Percentiles rank a stretch among this genome's conserved stretches.
Evolutionary conservation across 2,888 invertebrate genomes (phyloP).

Genomic region (Pristionchus fissidentatus): DNA sequence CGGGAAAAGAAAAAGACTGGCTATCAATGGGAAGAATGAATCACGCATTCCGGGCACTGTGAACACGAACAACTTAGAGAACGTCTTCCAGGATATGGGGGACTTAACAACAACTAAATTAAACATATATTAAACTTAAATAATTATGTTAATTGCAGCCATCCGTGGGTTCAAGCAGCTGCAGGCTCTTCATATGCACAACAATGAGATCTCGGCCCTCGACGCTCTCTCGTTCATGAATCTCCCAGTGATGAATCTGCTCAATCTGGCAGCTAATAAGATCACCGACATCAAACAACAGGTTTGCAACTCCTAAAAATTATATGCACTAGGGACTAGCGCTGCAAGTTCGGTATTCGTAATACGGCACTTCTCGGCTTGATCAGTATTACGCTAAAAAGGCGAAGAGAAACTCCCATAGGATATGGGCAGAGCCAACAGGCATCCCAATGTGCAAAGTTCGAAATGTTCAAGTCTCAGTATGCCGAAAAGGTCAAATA

Average conservation of each 20-base stretch:
- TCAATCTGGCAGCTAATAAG: slow-evolving; percentile 73
- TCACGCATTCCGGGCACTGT: not conserved
- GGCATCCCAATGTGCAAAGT: too few relatives aligned
- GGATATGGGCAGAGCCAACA: too few relatives aligned
- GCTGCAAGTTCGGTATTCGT: too few relatives aligned
- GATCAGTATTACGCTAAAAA: too few relatives aligned
- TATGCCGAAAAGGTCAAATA: too few relatives aligned
- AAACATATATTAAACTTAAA: not conserved
- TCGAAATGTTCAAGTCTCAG: too few relatives aligned
- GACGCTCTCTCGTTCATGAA: slow-evolving; percentile 74
- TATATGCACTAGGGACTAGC: too few relatives aligned
- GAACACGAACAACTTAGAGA: not conserved
- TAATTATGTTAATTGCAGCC: slow-evolving; percentile 60
- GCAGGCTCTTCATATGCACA: slow-evolving; percentile 73
- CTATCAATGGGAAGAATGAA: slow-evolving; percentile 5
- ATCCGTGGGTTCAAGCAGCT: slow-evolving; percentile 75
- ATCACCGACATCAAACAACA: slow-evolving; percentile 58
- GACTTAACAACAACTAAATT: not conserved
- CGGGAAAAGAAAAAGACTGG: slow-evolving; percentile 22
- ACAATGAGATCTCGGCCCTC: slow-evolving; percentile 68
- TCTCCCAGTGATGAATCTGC: slow-evolving; percentile 72
- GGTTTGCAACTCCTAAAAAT: too few relatives aligned
- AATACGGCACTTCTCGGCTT: too few relatives aligned
- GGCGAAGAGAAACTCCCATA: too few relatives aligned
- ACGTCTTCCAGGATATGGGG: too few relatives aligned